Evolutionary conservation across 2,797 vertebrate species (phyloP), one percentile per base, ranked within the genome.

Genomic region (Danio aesculapii): DNA sequence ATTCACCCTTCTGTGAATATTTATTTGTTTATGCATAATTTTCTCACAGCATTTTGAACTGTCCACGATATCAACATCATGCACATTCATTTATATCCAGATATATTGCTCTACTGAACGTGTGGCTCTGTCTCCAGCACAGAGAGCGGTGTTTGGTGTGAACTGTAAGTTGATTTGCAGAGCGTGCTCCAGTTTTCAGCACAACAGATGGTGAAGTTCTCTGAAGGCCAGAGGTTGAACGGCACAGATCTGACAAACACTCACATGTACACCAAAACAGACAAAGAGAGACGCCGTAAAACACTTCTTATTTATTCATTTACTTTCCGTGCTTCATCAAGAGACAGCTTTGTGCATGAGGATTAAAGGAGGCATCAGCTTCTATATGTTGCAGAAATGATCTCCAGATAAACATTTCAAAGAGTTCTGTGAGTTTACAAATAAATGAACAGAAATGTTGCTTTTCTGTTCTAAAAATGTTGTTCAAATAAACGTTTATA

Each of bases 151-250:
- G 75, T 57, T 57, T 75, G 64, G 71, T 57, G 57, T 44, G 41
- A 70, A 70, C 14, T 58, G 19, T 49, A 55, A 46, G 75, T 30
- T 46, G n/a, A 55, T 76, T 11, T 44, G 16, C 75, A 66, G 62
- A 66, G 13, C 63, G n/a, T 52, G 66, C 76, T 78, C 55, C 44
- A 79, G 16, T 79, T 79, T 70, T n/a, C 44, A 70, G 57, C 44
- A 79, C 76, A 79, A 44, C 76, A 79, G 76, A 79, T 70, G 66
- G 66, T 14, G 44, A 61, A 52, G 53, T 50, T 70, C 76, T 69
- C 75, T 2, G 64, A 77, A 68, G 75, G 43, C 63, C 75, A 58
- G 75, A 58, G 75, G 75, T 67, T 67, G 61, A 76, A 53, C 49
- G n/a, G 61, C 74, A 76, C 75, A 78, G 63, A 77, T 63, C 69